Conservation (phyloP, 2,797 vertebrate species). For the Poecilia velifera region DNA sequence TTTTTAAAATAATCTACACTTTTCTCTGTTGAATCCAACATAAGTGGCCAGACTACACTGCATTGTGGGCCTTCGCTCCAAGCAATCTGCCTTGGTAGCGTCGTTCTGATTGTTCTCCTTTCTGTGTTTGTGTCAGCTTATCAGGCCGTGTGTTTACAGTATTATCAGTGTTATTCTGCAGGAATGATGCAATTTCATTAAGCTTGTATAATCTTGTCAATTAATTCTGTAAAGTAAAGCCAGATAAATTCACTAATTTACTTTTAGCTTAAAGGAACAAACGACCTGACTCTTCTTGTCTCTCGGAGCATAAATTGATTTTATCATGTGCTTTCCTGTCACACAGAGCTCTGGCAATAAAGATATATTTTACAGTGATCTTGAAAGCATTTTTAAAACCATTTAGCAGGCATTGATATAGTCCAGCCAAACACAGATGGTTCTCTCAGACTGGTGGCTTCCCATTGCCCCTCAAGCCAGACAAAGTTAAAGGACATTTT, state of each 20-base stretch:
- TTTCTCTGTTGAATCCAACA: slow-evolving; percentile 49
- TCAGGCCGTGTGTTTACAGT: slow-evolving; percentile 7
- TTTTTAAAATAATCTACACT: slow-evolving; percentile 35
- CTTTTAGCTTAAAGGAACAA: background rate
- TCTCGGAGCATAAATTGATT: background rate
- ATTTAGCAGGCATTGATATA: slow-evolving; percentile 1
- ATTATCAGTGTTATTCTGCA: background rate
- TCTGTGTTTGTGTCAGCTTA: slow-evolving; percentile 7
- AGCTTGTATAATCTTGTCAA: slow-evolving; percentile 3
- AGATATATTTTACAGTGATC: background rate
- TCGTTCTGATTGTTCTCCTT: slow-evolving; percentile 25
- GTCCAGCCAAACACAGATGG: slow-evolving; percentile 24
- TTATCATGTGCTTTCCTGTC: slow-evolving; percentile 4
- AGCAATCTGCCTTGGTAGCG: slow-evolving; percentile 18
- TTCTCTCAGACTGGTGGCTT: slow-evolving; percentile 25
- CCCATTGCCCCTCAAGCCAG: slow-evolving; percentile 32
- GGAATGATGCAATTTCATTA: slow-evolving; percentile 1
- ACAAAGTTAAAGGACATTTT: slow-evolving; percentile 54
- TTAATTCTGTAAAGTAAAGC: background rate
- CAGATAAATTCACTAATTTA: background rate
- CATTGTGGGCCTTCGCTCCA: slow-evolving; percentile 27
- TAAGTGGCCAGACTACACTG: slow-evolving; percentile 23
- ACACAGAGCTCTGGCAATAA: background rate
- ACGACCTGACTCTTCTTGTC: background rate
- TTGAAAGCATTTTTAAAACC: slow-evolving; percentile 23